phyloP scores from a whole-genome alignment of 2,888 invertebrate genomes.

The Torymus texanus region DNA sequence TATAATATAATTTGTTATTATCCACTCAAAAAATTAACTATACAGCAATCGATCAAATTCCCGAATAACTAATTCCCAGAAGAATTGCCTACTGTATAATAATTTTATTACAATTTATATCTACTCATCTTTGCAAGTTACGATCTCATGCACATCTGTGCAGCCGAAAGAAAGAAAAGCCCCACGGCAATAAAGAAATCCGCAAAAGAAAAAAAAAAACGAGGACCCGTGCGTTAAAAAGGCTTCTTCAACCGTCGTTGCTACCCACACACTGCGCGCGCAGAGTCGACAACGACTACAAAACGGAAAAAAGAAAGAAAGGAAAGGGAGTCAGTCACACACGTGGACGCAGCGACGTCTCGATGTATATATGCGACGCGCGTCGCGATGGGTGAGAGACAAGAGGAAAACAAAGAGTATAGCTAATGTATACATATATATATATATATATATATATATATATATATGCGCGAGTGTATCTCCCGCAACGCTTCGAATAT shows the following conservation, averaged over 20 bases:
- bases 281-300: background rate
- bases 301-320: slow-evolving; percentile 11
- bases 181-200: background rate
- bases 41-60: no score
- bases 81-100: no score
- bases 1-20: no score
- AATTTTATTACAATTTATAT: no score
- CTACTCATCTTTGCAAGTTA: no score
- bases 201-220: background rate
- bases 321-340: background rate
- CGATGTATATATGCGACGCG: slow-evolving; percentile 1
- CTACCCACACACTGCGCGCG: slow-evolving; percentile 26
- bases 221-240: slow-evolving; percentile 22
- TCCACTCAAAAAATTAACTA: no score
- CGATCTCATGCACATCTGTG: no score
- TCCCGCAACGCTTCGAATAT: slow-evolving; percentile 19
- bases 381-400: background rate
- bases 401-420: background rate
- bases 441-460: no score
- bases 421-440: no score
- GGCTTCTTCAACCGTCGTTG: slow-evolving; percentile 33
- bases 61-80: no score
- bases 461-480: background rate
- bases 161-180: slow-evolving; percentile 1
- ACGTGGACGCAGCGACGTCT: slow-evolving; percentile 3